phyloP scores from a whole-genome alignment of 2,113 vertebrate species.

The Nanorana parkeri region DNA sequence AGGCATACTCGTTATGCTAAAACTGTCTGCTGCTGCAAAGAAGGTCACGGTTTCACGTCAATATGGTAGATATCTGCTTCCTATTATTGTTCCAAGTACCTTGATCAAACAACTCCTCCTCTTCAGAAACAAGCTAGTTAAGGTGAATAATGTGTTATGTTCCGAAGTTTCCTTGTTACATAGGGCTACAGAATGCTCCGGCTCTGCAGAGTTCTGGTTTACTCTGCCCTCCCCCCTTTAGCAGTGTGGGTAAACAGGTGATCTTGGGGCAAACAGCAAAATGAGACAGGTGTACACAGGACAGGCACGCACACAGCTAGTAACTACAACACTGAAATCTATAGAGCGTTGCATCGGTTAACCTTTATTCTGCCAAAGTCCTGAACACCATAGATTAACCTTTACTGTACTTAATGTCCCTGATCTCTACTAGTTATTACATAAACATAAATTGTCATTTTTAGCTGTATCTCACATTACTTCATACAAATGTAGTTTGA shows the following conservation, averaged over 20 bases:
- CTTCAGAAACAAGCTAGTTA: not conserved
- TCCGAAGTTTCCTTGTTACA: not conserved
- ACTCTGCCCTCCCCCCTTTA: constrained; percentile 23
- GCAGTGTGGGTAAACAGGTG: constrained; percentile 49
- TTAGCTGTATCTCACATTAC: not conserved
- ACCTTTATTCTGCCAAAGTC: not conserved
- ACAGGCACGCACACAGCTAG: constrained; percentile 47
- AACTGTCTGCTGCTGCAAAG: not conserved
- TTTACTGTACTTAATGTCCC: too few relatives aligned
- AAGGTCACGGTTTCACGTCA: not conserved
- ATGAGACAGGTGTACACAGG: constrained; percentile 52
- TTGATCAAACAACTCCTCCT: constrained; percentile 15
- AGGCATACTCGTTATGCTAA: not conserved
- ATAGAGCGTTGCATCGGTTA: constrained; percentile 26
- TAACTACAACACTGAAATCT: constrained; percentile 50
- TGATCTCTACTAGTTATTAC: too few relatives aligned
- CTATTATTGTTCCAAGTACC: not conserved
- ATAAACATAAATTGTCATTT: not conserved
- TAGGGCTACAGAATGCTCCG: constrained; percentile 21
- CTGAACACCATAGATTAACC: not conserved
- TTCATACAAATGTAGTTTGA: not conserved
- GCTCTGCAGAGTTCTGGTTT: not conserved
- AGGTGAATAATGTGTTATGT: not conserved
- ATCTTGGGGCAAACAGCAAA: constrained; percentile 55
- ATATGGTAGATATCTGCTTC: not conserved